phyloP scores from a whole-genome alignment of 2,888 invertebrate genomes.

The Lapara coniferarum region DNA sequence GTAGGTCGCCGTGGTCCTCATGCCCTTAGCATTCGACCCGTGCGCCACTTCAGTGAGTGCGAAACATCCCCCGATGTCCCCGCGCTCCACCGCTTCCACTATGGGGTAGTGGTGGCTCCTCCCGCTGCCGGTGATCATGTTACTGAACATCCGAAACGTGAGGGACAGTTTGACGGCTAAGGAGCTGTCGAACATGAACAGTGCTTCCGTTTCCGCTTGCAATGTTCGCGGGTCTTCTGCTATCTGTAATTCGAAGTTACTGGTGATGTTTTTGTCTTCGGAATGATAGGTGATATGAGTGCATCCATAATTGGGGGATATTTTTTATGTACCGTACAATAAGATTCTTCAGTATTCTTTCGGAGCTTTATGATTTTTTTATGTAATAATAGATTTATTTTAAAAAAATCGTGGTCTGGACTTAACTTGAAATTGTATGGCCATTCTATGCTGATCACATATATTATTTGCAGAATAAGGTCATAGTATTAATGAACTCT shows the following conservation, averaged over 20 bases:
- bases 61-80: conserved; percentile 84
- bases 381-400: too few species aligned
- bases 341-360: too few species aligned
- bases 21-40: conserved; percentile 94
- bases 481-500: too few species aligned
- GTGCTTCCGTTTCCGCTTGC: conserved; percentile 78
- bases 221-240: conserved; percentile 74
- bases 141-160: conserved; percentile 87
- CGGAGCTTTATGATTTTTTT: too few species aligned
- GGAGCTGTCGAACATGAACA: conserved; percentile 85
- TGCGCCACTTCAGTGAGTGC: conserved; percentile 95
- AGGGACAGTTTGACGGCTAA: conserved; percentile 86
- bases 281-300: neutral
- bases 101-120: conserved; percentile 84
- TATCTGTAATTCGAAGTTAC: conserved; percentile 59
- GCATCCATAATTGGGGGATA: neutral
- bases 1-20: conserved; percentile 94
- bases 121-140: conserved; percentile 86
- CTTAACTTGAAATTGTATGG: too few species aligned
- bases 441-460: too few species aligned
- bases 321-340: too few species aligned
- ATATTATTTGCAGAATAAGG: too few species aligned
- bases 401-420: too few species aligned
- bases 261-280: neutral
- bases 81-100: conserved; percentile 69